Conservation (phyloP, 2,797 vertebrate species). For the Platalea minor region DNA sequence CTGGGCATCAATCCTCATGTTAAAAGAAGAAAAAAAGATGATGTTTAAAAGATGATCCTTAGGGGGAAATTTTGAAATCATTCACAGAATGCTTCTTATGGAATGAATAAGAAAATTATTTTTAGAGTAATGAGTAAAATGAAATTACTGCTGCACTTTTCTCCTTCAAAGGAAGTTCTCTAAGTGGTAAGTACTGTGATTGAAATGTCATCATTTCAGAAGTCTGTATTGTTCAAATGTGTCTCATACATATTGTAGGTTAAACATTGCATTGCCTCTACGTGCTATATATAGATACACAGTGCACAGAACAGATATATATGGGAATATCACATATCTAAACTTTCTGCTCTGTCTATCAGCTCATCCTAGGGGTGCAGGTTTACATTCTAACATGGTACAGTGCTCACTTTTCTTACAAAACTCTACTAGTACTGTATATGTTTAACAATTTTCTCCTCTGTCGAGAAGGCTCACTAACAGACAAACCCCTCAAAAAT, state of each 20-base stretch:
- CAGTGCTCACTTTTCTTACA: background rate
- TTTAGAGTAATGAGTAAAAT: background rate
- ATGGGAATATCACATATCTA: fast-evolving
- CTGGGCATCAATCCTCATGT: background rate
- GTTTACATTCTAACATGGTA: background rate
- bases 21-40: background rate
- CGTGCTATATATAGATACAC: fast-evolving
- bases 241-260: background rate
- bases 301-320: background rate
- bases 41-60: background rate
- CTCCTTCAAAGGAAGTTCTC: background rate
- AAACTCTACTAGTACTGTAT: background rate
- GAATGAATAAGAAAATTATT: background rate
- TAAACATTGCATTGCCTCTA: background rate
- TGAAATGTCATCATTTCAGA: background rate
- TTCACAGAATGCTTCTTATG: background rate
- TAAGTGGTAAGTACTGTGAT: background rate
- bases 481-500: background rate
- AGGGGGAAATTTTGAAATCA: background rate
- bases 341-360: background rate
- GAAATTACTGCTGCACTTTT: background rate
- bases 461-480: background rate
- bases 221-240: background rate
- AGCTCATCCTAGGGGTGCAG: background rate
- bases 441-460: background rate